Conservation (phyloP, 2,888 invertebrate species). For the Eupithecia pulchellata region DNA sequence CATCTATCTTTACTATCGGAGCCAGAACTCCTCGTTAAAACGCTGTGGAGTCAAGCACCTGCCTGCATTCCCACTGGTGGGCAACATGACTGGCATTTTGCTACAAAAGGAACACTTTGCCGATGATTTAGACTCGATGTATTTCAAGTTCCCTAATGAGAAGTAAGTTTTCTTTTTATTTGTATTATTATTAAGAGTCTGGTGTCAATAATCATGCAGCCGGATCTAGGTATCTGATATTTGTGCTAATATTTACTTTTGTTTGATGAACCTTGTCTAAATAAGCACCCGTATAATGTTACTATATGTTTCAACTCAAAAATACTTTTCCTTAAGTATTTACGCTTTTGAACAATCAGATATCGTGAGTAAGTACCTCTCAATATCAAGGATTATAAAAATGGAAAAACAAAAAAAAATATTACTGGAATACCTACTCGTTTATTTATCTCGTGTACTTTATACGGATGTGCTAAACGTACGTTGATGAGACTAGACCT, state of each 20-base stretch:
- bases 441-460: neutral
- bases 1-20: constrained; percentile 50
- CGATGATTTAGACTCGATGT: constrained; percentile 46
- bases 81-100: constrained; percentile 39
- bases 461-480: too few relatives aligned
- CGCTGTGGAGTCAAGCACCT: constrained; percentile 52
- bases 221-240: neutral
- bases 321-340: neutral
- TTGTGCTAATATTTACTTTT: neutral
- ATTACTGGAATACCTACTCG: too few relatives aligned
- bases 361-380: neutral
- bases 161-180: constrained; percentile 50
- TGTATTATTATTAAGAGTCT: too few relatives aligned
- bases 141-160: constrained; percentile 53
- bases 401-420: too few relatives aligned
- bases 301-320: neutral
- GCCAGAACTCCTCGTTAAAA: constrained; percentile 52
- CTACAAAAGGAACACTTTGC: constrained; percentile 50
- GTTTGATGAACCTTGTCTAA: neutral
- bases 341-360: neutral
- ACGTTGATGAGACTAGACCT: too few relatives aligned
- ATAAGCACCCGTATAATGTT: too few relatives aligned
- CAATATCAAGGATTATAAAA: neutral
- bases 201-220: too few relatives aligned
- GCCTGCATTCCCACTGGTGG: constrained; percentile 48